Conservation (phyloP, 64 coral and sea anemone genomes). For the Exaiptasia diaphana region DNA sequence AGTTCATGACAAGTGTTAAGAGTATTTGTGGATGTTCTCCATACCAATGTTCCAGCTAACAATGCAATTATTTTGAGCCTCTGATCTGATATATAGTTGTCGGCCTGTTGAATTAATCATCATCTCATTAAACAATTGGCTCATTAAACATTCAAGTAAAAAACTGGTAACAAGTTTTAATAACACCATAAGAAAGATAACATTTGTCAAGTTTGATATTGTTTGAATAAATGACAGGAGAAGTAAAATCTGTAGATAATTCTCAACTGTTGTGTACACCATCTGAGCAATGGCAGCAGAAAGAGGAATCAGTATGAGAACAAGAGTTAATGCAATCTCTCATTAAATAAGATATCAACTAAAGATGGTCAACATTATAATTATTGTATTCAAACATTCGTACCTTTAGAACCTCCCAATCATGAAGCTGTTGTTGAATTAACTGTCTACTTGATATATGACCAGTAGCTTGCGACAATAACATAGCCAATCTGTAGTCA, state of each 20-base stretch:
- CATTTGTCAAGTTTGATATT: no score
- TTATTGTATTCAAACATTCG: not conserved
- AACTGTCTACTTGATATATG: conserved; percentile 47
- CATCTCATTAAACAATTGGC: not conserved
- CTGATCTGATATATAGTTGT: conserved; percentile 42
- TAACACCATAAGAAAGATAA: no score
- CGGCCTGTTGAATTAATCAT: conserved; percentile 23
- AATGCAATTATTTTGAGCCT: conserved; percentile 69
- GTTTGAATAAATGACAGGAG: no score
- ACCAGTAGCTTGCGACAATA: conserved; percentile 84
- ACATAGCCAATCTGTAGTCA: conserved; percentile 75
- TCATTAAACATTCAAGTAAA: not conserved
- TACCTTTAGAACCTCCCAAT: conserved; percentile 87
- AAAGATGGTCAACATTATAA: no score
- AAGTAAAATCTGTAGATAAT: no score
- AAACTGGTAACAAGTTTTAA: no score
- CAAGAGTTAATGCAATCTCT: no score
- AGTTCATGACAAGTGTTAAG: conserved; percentile 75
- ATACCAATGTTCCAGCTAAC: conserved; percentile 75
- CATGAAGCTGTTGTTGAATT: conserved; percentile 65
- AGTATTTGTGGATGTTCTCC: conserved; percentile 32
- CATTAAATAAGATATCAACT: no score
- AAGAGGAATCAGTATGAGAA: no score
- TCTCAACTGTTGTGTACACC: no score
- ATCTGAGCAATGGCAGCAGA: no score